Evolutionary conservation across 2,888 invertebrate species (phyloP), one percentile per base, ranked within the genome.

Genomic region (Daptonema setosum): DNA sequence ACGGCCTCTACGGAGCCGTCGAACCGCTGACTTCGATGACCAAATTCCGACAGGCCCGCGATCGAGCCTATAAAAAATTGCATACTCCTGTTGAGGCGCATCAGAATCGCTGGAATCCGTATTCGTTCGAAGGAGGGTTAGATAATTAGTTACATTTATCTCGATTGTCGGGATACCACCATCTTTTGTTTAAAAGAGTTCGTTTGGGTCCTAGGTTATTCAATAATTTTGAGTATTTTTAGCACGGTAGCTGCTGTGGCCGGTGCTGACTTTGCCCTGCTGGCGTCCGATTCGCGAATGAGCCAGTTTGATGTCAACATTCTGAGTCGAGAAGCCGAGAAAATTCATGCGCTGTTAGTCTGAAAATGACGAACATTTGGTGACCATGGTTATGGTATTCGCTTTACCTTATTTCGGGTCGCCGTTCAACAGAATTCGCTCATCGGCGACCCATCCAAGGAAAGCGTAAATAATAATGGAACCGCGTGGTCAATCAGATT

Each of bases 161-260:
- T 20, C 11, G 41, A 41, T 14, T 14, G 41, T 41, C 11, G 11
- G 11, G 20, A 41, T 41, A 41, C 11, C 20, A 41, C 41, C 20
- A 20, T 41, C 41, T 14, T 41, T 41, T 20, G 41, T 14, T 41
- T 11, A 11, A 41, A n/a, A n/a, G n/a, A n/a, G n/a, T n/a, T n/a
- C n/a, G n/a, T n/a, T n/a, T n/a, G n/a, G n/a, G n/a, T n/a, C n/a
- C n/a, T n/a, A n/a, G n/a, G n/a, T n/a, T n/a, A n/a, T n/a, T n/a
- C n/a, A n/a, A 35, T 11, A 35, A 35, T 35, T 17, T 8, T 35
- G 28, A 20, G n/a, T 26, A 26, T 60, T 72, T 75, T 56, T 67
- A 95, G 95, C 66, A 90, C 88, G 68, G 80, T 90, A 57, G 83
- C 93, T 54, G 95, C 93, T 28, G 83, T 97, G 65, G 87, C 87